Base-by-base conservation (phyloP, 1,140 invertebrate genomes). In the Copidosoma floridanum region DNA sequence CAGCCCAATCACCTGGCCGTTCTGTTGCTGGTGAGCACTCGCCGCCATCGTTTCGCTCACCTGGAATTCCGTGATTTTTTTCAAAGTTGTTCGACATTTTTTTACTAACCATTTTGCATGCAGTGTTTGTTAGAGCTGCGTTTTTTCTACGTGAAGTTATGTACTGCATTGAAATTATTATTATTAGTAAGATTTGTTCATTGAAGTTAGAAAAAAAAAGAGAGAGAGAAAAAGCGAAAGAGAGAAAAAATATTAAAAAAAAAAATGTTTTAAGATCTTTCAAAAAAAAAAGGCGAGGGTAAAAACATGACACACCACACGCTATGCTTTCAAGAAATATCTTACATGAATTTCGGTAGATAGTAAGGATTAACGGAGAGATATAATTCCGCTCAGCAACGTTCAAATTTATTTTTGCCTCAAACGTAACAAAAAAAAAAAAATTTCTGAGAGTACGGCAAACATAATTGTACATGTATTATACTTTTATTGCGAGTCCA, bases 31-130 rank as follows among this genome's bases (percentile, higher is more conserved):
- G 72, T 89, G 86, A 53, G 6, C 50, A 70, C 85, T 87, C 7
- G 84, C 85, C 44, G 87, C 85, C 86, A 89, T 89, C 47, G 89
- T 89, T 81, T 90, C 89, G 76, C 87, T 90, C 63, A 90, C 88
- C 89, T 90, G 71, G 52, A n/a, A 32, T 32, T 32, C n/a, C n/a
- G n/a, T n/a, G n/a, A n/a, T n/a, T n/a, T n/a, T n/a, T n/a, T n/a
- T n/a, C n/a, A n/a, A n/a, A n/a, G n/a, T n/a, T n/a, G n/a, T n/a
- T n/a, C n/a, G n/a, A n/a, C n/a, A n/a, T n/a, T n/a, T n/a, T n/a
- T n/a, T n/a, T n/a, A n/a, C n/a, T n/a, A n/a, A n/a, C n/a, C n/a
- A n/a, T n/a, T n/a, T n/a, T n/a, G n/a, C n/a, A n/a, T n/a, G n/a
- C n/a, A n/a, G n/a, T n/a, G n/a, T n/a, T n/a, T n/a, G n/a, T n/a